Base-by-base conservation (phyloP, 2,797 vertebrate species). In the Sciurus vulgaris region DNA sequence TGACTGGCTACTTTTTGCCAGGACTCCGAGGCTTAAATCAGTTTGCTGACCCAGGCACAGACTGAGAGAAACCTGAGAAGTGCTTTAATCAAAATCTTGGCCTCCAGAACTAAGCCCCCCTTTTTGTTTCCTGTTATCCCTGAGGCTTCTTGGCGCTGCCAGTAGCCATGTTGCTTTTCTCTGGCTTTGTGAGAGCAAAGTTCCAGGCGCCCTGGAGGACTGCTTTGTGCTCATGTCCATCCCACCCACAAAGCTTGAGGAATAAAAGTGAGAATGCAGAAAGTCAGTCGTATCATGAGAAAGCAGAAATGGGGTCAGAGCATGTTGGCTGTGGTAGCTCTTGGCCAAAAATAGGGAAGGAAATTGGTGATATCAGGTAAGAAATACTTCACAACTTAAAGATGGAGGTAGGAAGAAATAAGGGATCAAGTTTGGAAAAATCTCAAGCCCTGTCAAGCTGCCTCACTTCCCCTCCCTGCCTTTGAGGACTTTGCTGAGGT, bases 41-140 rank as follows among this genome's bases (percentile, higher is more conserved):
- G 51, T n/a, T 28, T 67, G 81, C 54, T 90, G 84, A 96, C 56
- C 76, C 73, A 72, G 86, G 70, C 79, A 85, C 76, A 72, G 94
- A 73, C 83, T 54, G 69, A 94, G 76, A 89, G 93, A 92, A 97
- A 95, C 41, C 67, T 10, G 70, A 97, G 95, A 93, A 84, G 93
- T 91, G 51, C 84, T 95, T 97, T 86, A 35, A 91, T 97, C 93
- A 70, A 88, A 95, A 96, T 86, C 49, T 89, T 84, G 88, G 92
- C 92, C 96, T 96, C 61, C 15, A 12, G 65, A 96, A 51, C 33
- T 28, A 54, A 41, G 30, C 15, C 7, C 10, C 65, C 28, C 82
- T 74, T 94, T 97, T 97, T 96, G 91, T 97, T 94, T 91, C 86
- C 92, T 2, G 41, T 95, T 96, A 94, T 94, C 96, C 97, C 96